phyloP scores from a whole-genome alignment of 1,140 invertebrate species.

The Gryon sp. region DNA sequence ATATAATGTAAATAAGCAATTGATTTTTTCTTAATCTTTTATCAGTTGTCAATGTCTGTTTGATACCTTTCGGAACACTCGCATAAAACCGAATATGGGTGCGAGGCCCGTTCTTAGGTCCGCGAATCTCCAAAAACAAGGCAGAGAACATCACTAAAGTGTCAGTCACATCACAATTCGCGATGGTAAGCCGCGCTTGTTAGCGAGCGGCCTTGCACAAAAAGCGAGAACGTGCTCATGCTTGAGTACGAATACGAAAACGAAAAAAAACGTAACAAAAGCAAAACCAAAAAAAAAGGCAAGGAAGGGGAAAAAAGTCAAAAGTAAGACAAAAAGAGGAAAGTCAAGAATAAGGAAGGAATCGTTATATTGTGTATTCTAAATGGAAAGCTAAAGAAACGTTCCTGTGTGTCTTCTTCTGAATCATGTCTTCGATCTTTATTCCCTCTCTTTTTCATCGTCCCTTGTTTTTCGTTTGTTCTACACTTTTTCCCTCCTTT shows the following conservation, averaged over 20 bases:
- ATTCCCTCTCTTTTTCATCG: slow-evolving; percentile 40
- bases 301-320: slow-evolving; percentile 53
- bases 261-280: slow-evolving; percentile 59
- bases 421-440: slow-evolving; percentile 41
- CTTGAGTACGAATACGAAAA: slow-evolving; percentile 60
- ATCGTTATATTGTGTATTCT: slow-evolving; percentile 64
- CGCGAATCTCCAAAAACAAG: slow-evolving; percentile 64
- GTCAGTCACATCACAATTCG: slow-evolving; percentile 70
- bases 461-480: slow-evolving; percentile 60
- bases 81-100: slow-evolving; percentile 65
- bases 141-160: slow-evolving; percentile 69
- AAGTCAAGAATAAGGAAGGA: slow-evolving; percentile 62
- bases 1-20: slow-evolving; percentile 44
- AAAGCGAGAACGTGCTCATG: slow-evolving; percentile 65
- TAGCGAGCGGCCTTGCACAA: slow-evolving; percentile 68
- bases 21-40: slow-evolving; percentile 51
- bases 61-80: slow-evolving; percentile 51
- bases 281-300: slow-evolving; percentile 54
- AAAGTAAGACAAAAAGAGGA: slow-evolving; percentile 60
- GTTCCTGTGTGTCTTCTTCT: slow-evolving; percentile 52
- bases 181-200: slow-evolving; percentile 69
- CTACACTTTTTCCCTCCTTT: slow-evolving; percentile 61
- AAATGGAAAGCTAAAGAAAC: slow-evolving; percentile 61
- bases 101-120: slow-evolving; percentile 52
- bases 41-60: slow-evolving; percentile 41